Base-by-base conservation (phyloP, 2,797 vertebrate genomes). In the Petrocephalus sullivani region DNA sequence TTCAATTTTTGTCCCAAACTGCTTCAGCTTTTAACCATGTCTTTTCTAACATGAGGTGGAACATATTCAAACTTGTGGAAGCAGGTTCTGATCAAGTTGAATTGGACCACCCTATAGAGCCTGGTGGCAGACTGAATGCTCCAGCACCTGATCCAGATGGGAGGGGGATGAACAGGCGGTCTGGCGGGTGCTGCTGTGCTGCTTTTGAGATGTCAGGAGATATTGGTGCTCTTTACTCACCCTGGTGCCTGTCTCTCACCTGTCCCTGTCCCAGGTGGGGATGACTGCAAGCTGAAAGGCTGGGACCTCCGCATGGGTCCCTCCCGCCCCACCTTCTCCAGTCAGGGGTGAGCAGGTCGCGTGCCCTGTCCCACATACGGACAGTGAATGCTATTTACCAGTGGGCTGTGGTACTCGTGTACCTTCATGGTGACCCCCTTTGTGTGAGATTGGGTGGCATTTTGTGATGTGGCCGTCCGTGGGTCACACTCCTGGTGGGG, bases 261-360 rank as follows among this genome's bases (percentile, higher is more conserved):
- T n/a, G 41, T 83, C 19, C 9, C 81, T 83, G 49, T 83, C 41
- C 82, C 93, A 99, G 98, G 98, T 46, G 98, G 98, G 1, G 98
- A 99, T 37, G 98, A 99, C 90, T 96, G 95, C 89, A 96, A 97
- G 90, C 94, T 99, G 0, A 98, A 95, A 91, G 97, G 96, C 90
- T 99, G 98, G 98, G 98, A 99, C 93, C 96, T 96, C 85, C 94
- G 98, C 89, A 91, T 92, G 4, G 92, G 89, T 0, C 92, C 94
- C 0, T 93, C 94, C 46, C 87, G 85, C 0, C 94, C 97, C 0
- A 90, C 95, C 46, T 98, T 98, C 90, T 96, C 92, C 92, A 98
- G 97, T 91, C 96, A 94, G 93, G 60, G 85, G 85, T 87, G 58
- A 64, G 58, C 28, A 23, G 46, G n/a, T 28, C 81, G n/a, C 49